Base-by-base conservation (phyloP, 2,797 vertebrate species). In the Heliangelus exortis region DNA sequence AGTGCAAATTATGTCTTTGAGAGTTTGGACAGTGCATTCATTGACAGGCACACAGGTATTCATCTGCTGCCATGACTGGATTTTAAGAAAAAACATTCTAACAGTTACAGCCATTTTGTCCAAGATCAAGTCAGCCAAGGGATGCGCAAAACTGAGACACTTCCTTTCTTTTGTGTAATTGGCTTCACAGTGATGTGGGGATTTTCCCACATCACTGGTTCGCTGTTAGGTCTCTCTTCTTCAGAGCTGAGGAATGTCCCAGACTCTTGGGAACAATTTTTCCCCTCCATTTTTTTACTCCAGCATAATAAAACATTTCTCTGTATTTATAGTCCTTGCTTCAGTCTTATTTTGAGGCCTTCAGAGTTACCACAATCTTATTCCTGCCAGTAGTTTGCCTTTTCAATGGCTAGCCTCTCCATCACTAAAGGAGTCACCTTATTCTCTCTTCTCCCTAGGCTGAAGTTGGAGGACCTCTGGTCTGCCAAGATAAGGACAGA, bases 381-480 rank as follows among this genome's bases (percentile, higher is more conserved):
- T 43, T 67, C 28, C 31, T 89, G 31, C 1, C 25, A 26, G 9
- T 53, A 45, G 84, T 84, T 84, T 82, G 20, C 23, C n/a, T n/a
- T n/a, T n/a, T n/a, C n/a, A n/a, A n/a, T n/a, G n/a, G n/a, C n/a
- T n/a, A n/a, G n/a, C n/a, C 65, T 28, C 76, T 59, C 51, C 25
- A 41, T 57, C 53, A 50, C n/a, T 58, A 54, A 12, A 72, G 19
- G 5, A 72, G 3, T 86, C 41, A 75, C n/a, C 18, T 72, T 31
- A 31, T 33, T 84, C 9, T 87, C 20, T 62, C 16, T 84, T 4
- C 29, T 84, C 9, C 26, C 22, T 72, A 96, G 96, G 76, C 85
- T 88, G 92, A 96, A 90, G 62, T 21, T 91, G 92, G 94, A 90
- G 85, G n/a, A 81, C 48, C n/a, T 55, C 69, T 96, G n/a, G 16